These are phyloP conservation scores for Plusia festucae DNA, from an alignment of 2,888 invertebrate species.

Conservation along the genomic window DNA sequence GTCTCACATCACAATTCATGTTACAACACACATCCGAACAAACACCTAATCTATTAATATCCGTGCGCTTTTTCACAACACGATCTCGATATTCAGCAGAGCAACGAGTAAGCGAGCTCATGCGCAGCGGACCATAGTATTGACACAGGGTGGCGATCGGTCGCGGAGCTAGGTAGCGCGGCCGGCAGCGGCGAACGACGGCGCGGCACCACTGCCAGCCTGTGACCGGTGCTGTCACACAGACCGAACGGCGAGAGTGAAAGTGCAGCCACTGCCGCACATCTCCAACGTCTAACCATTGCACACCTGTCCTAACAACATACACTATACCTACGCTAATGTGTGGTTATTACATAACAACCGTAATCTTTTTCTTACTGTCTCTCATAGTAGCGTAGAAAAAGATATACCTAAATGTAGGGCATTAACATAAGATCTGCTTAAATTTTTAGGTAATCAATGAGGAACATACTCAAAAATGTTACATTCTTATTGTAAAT, in stretches of 20 bases:
- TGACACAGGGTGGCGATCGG: slow-evolving; percentile 75
- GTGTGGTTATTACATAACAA: slow-evolving; percentile 66
- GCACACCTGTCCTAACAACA: slow-evolving; percentile 76
- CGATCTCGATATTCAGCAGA: slow-evolving; percentile 77
- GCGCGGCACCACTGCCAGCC: slow-evolving; percentile 81
- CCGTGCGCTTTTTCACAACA: slow-evolving; percentile 71
- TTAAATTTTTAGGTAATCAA: slow-evolving; percentile 22
- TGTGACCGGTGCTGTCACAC: slow-evolving; percentile 61
- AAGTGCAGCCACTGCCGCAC: slow-evolving; percentile 81
- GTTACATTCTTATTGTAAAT: too few species aligned
- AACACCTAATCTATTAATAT: slow-evolving; percentile 74
- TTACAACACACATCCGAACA: slow-evolving; percentile 65
- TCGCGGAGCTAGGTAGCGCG: slow-evolving; percentile 67
- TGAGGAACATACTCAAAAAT: slow-evolving; percentile 7
- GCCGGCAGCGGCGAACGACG: slow-evolving; percentile 80
- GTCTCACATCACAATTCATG: slow-evolving; percentile 48
- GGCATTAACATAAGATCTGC: slow-evolving; percentile 27
- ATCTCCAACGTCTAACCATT: slow-evolving; percentile 72
- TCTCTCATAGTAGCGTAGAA: slow-evolving; percentile 24
- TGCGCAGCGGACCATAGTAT: slow-evolving; percentile 77
- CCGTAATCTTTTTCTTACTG: slow-evolving; percentile 63
- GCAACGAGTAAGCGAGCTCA: slow-evolving; percentile 73
- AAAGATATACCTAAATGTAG: slow-evolving; percentile 39
- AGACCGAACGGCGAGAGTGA: slow-evolving; percentile 83
- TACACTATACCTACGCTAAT: slow-evolving; percentile 68